These are phyloP conservation scores for Heliopora coerulea DNA, from an alignment of 92 coral and sea anemone species.

Conservation along the genomic window DNA sequence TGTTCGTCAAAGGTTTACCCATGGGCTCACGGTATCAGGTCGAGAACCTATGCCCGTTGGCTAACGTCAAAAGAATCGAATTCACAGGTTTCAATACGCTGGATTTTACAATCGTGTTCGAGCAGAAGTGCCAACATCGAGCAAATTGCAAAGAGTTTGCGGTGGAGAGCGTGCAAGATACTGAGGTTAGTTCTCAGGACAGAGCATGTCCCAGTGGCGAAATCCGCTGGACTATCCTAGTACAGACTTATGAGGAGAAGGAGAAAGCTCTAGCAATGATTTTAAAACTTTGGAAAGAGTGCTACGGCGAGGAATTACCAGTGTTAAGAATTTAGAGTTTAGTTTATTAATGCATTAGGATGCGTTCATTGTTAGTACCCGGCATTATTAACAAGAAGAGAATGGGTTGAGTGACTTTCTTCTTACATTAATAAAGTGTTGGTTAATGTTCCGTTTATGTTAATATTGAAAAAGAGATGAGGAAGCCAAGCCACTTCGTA, in stretches of 20 bases:
- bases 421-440: too few species aligned
- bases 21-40: slow-evolving; percentile 79
- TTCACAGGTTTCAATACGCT: slow-evolving; percentile 92
- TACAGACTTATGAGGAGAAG: slow-evolving; percentile 95
- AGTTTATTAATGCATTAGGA: too few species aligned
- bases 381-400: too few species aligned
- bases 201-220: slow-evolving; percentile 44
- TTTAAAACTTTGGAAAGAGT: slow-evolving; percentile 85
- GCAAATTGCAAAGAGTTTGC: neutral
- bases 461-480: too few species aligned
- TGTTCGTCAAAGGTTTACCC: slow-evolving; percentile 98
- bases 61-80: slow-evolving; percentile 85
- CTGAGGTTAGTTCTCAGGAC: neutral
- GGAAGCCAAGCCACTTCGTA: too few species aligned
- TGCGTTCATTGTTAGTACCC: too few species aligned
- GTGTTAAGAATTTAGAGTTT: slow-evolving; percentile 45
- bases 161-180: neutral
- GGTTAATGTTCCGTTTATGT: too few species aligned
- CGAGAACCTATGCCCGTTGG: slow-evolving; percentile 78
- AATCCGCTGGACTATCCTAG: slow-evolving; percentile 75
- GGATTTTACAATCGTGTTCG: slow-evolving; percentile 79
- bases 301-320: slow-evolving; percentile 79
- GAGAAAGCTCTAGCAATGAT: slow-evolving; percentile 88
- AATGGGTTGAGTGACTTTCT: too few species aligned
- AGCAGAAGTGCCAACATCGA: slow-evolving; percentile 34